phyloP scores from a whole-genome alignment of 2,113 vertebrate species.

The Origma solitaria region DNA sequence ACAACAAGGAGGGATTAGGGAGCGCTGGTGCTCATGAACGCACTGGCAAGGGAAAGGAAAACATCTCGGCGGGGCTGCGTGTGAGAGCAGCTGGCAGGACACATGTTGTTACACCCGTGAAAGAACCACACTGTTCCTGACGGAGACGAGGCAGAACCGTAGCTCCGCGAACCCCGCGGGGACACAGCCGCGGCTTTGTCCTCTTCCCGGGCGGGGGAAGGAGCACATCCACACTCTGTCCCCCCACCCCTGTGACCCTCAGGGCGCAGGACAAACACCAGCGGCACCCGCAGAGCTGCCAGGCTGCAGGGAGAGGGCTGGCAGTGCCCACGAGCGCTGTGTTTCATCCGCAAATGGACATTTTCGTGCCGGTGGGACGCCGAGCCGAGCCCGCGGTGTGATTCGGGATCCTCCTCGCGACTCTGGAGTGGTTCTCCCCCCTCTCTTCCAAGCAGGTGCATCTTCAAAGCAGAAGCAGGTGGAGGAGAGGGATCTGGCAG shows the following conservation, averaged over 20 bases:
- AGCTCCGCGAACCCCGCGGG: neutral
- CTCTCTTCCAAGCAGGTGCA: neutral
- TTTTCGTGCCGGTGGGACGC: fast-evolving
- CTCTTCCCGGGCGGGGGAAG: neutral
- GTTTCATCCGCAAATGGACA: neutral
- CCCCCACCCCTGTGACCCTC: neutral
- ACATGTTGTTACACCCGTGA: fast-evolving
- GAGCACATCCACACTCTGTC: neutral
- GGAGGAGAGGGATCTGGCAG: neutral
- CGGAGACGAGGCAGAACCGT: neutral
- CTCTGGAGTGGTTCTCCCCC: neutral
- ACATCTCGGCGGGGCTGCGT: neutral
- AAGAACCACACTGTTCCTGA: neutral
- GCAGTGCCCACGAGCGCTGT: fast-evolving
- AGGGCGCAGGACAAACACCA: neutral
- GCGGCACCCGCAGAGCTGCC: neutral
- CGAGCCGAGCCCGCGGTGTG: neutral
- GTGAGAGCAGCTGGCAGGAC: neutral
- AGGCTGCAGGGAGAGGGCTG: neutral
- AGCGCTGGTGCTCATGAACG: neutral
- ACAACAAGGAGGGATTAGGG: neutral
- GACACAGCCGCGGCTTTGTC: neutral
- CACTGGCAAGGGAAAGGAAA: neutral
- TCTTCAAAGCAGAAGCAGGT: neutral
- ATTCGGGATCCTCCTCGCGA: neutral